Evolutionary conservation across 2,113 vertebrate genomes (phyloP).

Genomic region (Pollimyrus isidori): DNA sequence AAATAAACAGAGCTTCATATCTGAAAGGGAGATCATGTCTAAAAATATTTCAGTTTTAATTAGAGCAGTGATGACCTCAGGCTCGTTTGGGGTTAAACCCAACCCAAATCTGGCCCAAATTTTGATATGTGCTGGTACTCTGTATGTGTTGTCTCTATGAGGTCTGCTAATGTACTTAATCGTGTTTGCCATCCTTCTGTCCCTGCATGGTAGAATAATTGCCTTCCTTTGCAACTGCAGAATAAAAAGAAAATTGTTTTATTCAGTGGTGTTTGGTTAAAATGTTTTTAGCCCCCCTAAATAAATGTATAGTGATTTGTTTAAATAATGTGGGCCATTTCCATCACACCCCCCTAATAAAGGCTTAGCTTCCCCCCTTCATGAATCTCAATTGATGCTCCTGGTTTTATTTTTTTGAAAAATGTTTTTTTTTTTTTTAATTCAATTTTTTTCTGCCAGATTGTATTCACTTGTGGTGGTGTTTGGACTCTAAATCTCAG

Average conservation of each 20-base stretch:
- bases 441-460: neutral
- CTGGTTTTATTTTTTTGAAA: neutral
- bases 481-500: neutral
- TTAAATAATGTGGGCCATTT: neutral
- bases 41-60: conserved; percentile 54
- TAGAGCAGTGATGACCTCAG: conserved; percentile 47
- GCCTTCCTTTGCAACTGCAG: neutral
- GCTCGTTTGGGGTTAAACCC: conserved; percentile 38
- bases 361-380: neutral
- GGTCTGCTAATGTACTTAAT: neutral
- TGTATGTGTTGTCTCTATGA: neutral
- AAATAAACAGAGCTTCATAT: conserved; percentile 32
- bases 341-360: neutral
- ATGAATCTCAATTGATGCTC: neutral
- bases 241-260: neutral
- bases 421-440: too few species aligned
- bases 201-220: neutral
- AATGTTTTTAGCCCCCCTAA: neutral
- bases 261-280: neutral
- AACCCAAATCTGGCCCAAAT: conserved; percentile 30
- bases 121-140: conserved; percentile 34
- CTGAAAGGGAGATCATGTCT: conserved; percentile 35
- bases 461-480: neutral
- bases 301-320: neutral
- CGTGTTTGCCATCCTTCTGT: neutral